Percentiles rank a stretch among this genome's conserved stretches.
Evolutionary conservation across 1,140 invertebrate species (phyloP).

Genomic region (Campoletis sonorensis): DNA sequence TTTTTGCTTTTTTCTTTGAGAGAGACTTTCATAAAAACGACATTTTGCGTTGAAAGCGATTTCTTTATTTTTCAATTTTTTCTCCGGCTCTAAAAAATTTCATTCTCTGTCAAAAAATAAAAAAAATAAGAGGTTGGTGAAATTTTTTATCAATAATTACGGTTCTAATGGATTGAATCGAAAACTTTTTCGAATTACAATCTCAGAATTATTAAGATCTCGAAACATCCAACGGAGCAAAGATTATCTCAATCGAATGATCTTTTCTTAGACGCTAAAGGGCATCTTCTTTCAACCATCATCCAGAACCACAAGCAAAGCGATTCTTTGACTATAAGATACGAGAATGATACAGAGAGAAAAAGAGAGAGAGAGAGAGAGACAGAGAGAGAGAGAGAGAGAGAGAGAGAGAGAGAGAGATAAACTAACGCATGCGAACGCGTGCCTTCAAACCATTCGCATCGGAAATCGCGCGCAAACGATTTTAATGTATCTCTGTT

Average conservation of each 20-base stretch:
- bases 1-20: not conserved
- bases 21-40: too few species aligned
- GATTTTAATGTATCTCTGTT: constrained; percentile 20
- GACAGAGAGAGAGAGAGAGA: not conserved
- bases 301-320: too few species aligned
- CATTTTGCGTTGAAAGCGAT: not conserved
- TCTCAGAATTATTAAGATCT: too few species aligned
- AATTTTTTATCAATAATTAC: too few species aligned
- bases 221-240: too few species aligned
- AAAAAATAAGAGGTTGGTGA: too few species aligned
- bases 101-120: too few species aligned
- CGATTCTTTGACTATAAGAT: not conserved
- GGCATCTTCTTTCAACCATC: too few species aligned
- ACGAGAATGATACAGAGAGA: not conserved
- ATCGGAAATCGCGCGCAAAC: constrained; percentile 23
- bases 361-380: not conserved
- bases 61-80: not conserved
- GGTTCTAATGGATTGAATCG: too few species aligned
- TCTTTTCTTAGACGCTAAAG: too few species aligned
- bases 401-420: not conserved
- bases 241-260: too few species aligned
- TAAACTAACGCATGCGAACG: not conserved
- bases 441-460: constrained; percentile 21
- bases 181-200: too few species aligned
- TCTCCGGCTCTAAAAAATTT: not conserved